Evolutionary conservation across 23 tunicate species (phyloP).

Genomic region (Halocynthia roretzi): DNA sequence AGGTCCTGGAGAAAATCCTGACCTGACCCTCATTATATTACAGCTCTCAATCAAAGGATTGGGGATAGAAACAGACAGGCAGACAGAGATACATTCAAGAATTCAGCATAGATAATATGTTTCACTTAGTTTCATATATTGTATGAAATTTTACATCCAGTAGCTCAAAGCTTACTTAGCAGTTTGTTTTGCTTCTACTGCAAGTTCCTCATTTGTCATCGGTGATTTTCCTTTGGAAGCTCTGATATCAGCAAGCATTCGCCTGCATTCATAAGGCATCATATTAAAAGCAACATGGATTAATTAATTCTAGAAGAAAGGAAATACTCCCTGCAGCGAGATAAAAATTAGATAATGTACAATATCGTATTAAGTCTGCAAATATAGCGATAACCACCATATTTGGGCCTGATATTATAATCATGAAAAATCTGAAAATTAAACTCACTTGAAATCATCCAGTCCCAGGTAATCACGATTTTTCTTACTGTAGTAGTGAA

Average conservation of each 20-base stretch:
- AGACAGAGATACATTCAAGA: no score
- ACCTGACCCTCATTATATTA: no score
- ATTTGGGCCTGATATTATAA: neutral
- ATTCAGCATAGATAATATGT: no score
- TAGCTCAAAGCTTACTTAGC: slow-evolving; percentile 38
- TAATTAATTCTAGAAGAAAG: neutral
- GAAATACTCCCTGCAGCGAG: neutral
- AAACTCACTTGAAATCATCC: slow-evolving; percentile 77
- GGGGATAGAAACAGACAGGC: no score
- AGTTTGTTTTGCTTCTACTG: slow-evolving; percentile 43
- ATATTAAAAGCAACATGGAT: neutral
- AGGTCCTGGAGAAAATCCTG: no score
- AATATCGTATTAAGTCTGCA: no score
- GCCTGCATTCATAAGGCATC: slow-evolving; percentile 18
- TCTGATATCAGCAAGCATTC: slow-evolving; percentile 73
- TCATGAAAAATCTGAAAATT: neutral
- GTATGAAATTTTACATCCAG: no score
- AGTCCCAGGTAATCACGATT: slow-evolving; percentile 29
- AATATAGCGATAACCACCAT: neutral
- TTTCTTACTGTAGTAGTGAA: slow-evolving; percentile 55
- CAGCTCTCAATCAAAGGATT: no score
- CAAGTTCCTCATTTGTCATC: slow-evolving; percentile 21
- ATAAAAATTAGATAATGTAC: neutral
- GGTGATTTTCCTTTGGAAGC: slow-evolving; percentile 43
- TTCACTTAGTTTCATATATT: no score